A percentile compares a stretch with the other conserved stretches of the same genome.
These are phyloP conservation scores for Dasyurus viverrinus DNA, from an alignment of 2,113 vertebrate species.

Conservation along the genomic window DNA sequence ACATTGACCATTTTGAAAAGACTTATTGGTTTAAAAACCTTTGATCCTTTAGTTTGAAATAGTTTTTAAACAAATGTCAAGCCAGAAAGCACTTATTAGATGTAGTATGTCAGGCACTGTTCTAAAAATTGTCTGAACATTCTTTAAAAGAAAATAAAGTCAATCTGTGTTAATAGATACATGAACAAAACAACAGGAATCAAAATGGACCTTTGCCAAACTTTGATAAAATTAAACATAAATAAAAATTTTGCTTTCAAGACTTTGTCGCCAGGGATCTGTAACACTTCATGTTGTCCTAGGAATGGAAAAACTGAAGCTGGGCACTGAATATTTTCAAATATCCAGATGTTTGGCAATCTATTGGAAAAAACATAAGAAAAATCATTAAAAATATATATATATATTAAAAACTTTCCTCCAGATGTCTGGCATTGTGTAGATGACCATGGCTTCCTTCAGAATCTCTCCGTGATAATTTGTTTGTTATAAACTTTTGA, in stretches of 20 bases:
- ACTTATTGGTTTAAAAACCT: neutral
- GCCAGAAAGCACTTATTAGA: neutral
- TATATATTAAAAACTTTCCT: constrained; percentile 37
- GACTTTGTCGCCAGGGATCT: neutral
- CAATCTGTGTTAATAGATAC: neutral
- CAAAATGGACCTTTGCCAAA: neutral
- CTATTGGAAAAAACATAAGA: constrained; percentile 25
- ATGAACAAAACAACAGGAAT: neutral
- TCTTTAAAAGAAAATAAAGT: neutral
- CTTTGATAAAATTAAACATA: neutral
- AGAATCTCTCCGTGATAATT: constrained; percentile 10
- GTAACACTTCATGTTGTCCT: constrained; percentile 19
- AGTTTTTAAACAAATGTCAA: neutral
- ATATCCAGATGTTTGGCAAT: constrained; percentile 49
- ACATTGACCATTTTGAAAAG: neutral
- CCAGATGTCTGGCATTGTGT: constrained; percentile 33
- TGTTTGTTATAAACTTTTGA: constrained; percentile 29
- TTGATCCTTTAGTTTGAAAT: neutral
- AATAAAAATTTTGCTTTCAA: constrained; percentile 9
- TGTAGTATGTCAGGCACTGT: neutral
- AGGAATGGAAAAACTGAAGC: constrained; percentile 1
- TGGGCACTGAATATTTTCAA: constrained; percentile 32
- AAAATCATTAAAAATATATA: neutral
- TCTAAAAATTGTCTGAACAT: neutral
- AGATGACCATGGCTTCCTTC: constrained; percentile 17